A percentile compares a stretch with the other conserved stretches of the same genome.
Evolutionary conservation across 2,888 invertebrate species (phyloP).

Genomic region (Venustoraphidia nigricollis): DNA sequence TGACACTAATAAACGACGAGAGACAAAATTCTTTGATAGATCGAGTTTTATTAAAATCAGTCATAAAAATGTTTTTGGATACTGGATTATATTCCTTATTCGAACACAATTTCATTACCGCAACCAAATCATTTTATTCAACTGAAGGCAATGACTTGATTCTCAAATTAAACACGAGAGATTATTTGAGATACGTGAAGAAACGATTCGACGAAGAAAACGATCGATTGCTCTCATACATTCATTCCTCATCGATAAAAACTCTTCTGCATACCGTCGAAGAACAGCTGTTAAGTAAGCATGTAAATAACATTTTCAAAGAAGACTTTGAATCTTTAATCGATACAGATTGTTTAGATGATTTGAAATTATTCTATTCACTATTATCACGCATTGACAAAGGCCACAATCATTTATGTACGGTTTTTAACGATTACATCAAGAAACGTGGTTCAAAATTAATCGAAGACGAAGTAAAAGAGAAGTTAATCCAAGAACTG

Average conservation of each 20-base stretch:
- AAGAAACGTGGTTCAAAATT: slow-evolving; percentile 87
- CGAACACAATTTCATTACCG: slow-evolving; percentile 70
- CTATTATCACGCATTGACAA: slow-evolving; percentile 76
- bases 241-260: slow-evolving; percentile 78
- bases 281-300: slow-evolving; percentile 76
- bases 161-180: slow-evolving; percentile 75
- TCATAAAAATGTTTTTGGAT: slow-evolving; percentile 86
- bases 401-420: slow-evolving; percentile 70
- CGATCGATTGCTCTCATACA: slow-evolving; percentile 72
- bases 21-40: slow-evolving; percentile 79
- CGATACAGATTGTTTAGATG: slow-evolving; percentile 69
- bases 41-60: slow-evolving; percentile 72
- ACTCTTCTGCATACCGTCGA: slow-evolving; percentile 75
- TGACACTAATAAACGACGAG: slow-evolving; percentile 78
- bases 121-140: slow-evolving; percentile 78
- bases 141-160: slow-evolving; percentile 79
- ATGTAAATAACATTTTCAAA: slow-evolving; percentile 68
- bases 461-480: slow-evolving; percentile 87
- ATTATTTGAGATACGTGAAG: slow-evolving; percentile 82
- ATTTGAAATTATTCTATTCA: slow-evolving; percentile 73
- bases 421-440: slow-evolving; percentile 78
- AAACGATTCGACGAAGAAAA: slow-evolving; percentile 81
- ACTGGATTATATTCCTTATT: slow-evolving; percentile 81
- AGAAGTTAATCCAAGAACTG: slow-evolving; percentile 91
- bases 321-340: slow-evolving; percentile 80